Evolutionary conservation across 2,113 vertebrate species (phyloP).

Genomic region (Onychostruthus taczanowskii): DNA sequence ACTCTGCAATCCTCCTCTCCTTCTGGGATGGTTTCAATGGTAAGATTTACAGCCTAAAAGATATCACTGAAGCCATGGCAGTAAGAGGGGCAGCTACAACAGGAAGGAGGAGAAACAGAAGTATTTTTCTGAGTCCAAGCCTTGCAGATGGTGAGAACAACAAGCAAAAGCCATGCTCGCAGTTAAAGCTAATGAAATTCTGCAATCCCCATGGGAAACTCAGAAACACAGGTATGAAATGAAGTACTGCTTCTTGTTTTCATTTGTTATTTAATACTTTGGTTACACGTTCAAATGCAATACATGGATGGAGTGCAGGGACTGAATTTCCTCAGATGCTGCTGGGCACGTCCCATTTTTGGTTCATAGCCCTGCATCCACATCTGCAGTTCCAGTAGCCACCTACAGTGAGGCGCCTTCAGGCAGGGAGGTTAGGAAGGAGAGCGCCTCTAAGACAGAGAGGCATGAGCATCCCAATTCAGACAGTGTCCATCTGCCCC

Average conservation of each 20-base stretch:
- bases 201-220: neutral
- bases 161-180: neutral
- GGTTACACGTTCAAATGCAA: neutral
- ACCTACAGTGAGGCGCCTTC: neutral
- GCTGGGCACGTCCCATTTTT: neutral
- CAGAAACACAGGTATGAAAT: neutral
- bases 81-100: neutral
- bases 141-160: neutral
- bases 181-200: conserved; percentile 14
- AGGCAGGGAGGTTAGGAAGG: neutral
- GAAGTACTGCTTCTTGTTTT: neutral
- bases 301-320: neutral
- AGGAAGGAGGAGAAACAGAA: neutral
- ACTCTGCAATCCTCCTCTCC: neutral
- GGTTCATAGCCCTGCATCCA: neutral
- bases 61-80: neutral
- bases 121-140: neutral
- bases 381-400: neutral
- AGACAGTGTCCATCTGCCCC: neutral
- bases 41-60: neutral
- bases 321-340: neutral
- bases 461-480: neutral
- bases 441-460: neutral
- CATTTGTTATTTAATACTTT: neutral
- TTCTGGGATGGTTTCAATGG: neutral